phyloP scores from a whole-genome alignment of 2,797 vertebrate species.

The Parambassis ranga region DNA sequence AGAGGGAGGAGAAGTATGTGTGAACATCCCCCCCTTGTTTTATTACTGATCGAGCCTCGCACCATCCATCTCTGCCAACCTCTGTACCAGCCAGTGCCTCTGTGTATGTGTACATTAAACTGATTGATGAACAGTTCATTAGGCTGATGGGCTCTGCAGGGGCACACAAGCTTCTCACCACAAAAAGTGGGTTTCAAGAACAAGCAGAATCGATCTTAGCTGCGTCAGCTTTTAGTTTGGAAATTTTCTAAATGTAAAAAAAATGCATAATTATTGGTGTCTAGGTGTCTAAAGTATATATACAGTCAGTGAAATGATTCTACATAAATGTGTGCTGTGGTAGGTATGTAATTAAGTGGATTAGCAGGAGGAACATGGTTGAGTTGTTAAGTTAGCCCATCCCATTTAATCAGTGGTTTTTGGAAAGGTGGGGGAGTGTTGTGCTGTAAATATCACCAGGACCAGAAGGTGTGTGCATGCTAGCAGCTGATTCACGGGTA shows the following conservation, averaged over 20 bases:
- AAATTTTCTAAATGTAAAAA: slow-evolving; percentile 3
- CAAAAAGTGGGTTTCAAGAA: slow-evolving; percentile 45
- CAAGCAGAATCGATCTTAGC: slow-evolving; percentile 17
- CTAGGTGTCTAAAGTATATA: no score
- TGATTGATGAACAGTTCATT: slow-evolving; percentile 75
- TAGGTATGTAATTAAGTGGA: slow-evolving; percentile 3
- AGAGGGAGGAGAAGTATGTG: neutral
- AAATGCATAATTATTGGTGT: no score
- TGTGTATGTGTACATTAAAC: slow-evolving; percentile 38
- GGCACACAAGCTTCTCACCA: slow-evolving; percentile 26
- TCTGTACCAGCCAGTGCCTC: slow-evolving; percentile 12
- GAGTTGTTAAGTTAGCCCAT: slow-evolving; percentile 11
- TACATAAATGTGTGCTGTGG: neutral
- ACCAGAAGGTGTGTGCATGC: slow-evolving; percentile 44
- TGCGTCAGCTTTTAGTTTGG: slow-evolving; percentile 16
- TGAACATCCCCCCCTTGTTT: slow-evolving; percentile 20
- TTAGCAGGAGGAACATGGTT: neutral
- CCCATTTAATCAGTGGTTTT: slow-evolving; percentile 22
- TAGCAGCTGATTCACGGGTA: slow-evolving; percentile 13
- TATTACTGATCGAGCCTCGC: slow-evolving; percentile 26
- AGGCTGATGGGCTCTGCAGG: slow-evolving; percentile 65
- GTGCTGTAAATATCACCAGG: slow-evolving; percentile 42
- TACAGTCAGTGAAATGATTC: no score
- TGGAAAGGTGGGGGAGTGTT: slow-evolving; percentile 21
- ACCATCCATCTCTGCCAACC: slow-evolving; percentile 58